Percentiles rank a stretch among this genome's conserved stretches.
These are phyloP conservation scores for Osmerus mordax DNA, from an alignment of 2,113 vertebrate genomes.

Conservation along the genomic window DNA sequence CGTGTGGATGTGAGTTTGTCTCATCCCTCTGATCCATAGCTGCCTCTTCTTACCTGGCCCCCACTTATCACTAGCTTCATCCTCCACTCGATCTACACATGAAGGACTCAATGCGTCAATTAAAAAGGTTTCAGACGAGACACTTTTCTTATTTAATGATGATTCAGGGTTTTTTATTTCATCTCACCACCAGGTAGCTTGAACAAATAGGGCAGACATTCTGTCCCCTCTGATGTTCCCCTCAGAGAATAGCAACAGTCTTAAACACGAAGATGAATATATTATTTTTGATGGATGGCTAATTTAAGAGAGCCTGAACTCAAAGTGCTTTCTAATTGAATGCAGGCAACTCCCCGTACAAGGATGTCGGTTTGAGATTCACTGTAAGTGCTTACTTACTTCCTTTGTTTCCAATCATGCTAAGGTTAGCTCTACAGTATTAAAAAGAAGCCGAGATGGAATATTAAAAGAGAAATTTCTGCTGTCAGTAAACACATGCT, in stretches of 20 bases:
- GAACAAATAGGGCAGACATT: constrained; percentile 19
- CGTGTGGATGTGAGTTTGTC: neutral
- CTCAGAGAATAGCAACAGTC: constrained; percentile 6
- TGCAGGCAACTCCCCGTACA: neutral
- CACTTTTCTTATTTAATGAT: constrained; percentile 20
- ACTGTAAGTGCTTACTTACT: neutral
- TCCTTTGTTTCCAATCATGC: neutral
- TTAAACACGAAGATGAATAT: constrained; percentile 27
- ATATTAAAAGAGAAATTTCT: neutral
- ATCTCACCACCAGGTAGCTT: constrained; percentile 17
- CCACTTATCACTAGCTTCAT: constrained; percentile 18
- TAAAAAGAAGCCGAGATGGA: neutral
- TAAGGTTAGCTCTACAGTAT: neutral
- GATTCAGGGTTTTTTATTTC: constrained; percentile 29
- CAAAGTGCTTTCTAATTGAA: constrained; percentile 18
- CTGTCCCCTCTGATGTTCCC: constrained; percentile 14
- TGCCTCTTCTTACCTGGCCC: neutral
- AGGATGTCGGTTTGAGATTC: neutral
- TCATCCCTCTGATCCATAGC: neutral
- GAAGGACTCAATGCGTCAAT: constrained; percentile 36
- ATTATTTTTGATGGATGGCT: constrained; percentile 37
- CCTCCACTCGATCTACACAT: constrained; percentile 17
- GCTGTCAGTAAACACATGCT: neutral
- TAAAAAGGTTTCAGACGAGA: constrained; percentile 39
- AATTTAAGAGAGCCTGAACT: constrained; percentile 23